These are phyloP conservation scores for Sinocyclocheilus anophthalmus DNA, from an alignment of 2,113 vertebrate genomes.

Conservation along the genomic window DNA sequence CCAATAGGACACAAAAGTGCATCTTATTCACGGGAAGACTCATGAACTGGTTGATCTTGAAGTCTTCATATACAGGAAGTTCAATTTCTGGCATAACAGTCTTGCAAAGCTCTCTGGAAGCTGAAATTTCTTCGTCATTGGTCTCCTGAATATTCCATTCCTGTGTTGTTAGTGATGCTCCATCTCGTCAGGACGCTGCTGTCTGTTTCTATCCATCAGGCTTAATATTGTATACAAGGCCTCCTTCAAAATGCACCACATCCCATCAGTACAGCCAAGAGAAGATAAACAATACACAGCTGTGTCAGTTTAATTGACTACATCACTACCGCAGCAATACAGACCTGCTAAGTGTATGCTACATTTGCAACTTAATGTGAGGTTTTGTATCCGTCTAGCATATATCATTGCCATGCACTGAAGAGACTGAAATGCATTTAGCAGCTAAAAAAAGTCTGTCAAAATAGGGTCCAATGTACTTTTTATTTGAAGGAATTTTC, in stretches of 20 bases:
- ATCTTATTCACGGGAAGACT: not conserved
- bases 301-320: not conserved
- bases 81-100: not conserved
- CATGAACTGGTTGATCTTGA: not conserved
- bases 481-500: not conserved
- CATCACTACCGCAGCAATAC: not conserved
- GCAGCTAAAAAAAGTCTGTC: too few relatives aligned
- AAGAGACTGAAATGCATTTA: not conserved
- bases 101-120: not conserved
- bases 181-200: slow-evolving; percentile 16
- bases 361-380: not conserved
- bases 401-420: not conserved
- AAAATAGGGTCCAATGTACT: not conserved
- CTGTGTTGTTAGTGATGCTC: slow-evolving; percentile 3
- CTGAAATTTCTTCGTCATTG: not conserved
- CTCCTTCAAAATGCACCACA: not conserved
- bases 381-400: not conserved
- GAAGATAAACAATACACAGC: not conserved
- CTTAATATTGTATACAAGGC: slow-evolving; percentile 22
- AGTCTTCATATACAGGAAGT: not conserved
- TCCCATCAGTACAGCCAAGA: slow-evolving; percentile 9
- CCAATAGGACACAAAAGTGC: not conserved
- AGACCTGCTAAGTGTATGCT: not conserved
- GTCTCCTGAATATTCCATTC: slow-evolving; percentile 2
- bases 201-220: slow-evolving; percentile 15